phyloP scores from a whole-genome alignment of 2,797 vertebrate genomes.

The Galagoides demidoff region DNA sequence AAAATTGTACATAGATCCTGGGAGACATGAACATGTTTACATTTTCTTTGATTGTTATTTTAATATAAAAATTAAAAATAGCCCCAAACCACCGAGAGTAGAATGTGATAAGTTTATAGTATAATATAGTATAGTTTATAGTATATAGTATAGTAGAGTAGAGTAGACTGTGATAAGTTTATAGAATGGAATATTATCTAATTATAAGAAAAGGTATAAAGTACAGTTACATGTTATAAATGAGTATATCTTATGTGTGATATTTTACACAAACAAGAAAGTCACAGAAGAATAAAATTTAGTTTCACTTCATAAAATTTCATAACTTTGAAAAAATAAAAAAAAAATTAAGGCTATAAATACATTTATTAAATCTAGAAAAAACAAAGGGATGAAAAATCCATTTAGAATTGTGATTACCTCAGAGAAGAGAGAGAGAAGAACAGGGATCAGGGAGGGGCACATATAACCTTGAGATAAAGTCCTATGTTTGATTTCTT shows the following conservation, averaged over 20 bases:
- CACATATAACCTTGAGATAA: background rate
- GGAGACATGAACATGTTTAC: background rate
- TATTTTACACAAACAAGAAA: background rate
- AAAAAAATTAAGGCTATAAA: background rate
- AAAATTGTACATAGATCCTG: background rate
- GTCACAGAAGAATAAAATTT: background rate
- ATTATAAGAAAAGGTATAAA: background rate
- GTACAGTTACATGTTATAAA: background rate
- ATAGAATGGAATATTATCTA: background rate
- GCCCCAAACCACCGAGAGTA: background rate
- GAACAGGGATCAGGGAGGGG: background rate
- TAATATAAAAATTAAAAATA: background rate
- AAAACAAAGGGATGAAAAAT: background rate
- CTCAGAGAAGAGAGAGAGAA: background rate
- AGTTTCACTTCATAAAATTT: background rate
- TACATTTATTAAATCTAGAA: background rate
- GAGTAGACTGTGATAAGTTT: background rate
- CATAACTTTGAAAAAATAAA: background rate
- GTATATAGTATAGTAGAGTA: no score
- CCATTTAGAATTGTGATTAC: background rate
- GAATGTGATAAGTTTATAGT: background rate
- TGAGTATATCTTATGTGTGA: background rate
- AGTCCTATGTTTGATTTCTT: background rate
- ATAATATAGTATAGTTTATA: no score
- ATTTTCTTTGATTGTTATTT: background rate